A percentile compares a stretch with the other conserved stretches of the same genome.
phyloP scores from a whole-genome alignment of 2,888 invertebrate species.

The Dusona sp. region DNA sequence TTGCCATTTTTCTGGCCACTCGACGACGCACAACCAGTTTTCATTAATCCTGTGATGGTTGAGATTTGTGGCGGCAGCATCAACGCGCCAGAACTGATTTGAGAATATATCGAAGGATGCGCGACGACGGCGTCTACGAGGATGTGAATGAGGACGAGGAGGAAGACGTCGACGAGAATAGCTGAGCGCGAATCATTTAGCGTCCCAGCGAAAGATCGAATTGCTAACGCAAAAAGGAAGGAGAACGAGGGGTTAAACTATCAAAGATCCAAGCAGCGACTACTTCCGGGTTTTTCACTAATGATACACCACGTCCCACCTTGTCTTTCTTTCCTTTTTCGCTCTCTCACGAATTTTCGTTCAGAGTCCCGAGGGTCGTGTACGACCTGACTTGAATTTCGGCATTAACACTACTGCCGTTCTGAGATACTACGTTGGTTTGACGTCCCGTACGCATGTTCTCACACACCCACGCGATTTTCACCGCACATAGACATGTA shows the following conservation, averaged over 20 bases:
- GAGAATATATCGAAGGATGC: conserved; percentile 29
- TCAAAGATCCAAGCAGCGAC: conserved; percentile 17
- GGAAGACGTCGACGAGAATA: conserved; percentile 43
- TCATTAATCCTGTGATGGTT: conserved; percentile 62
- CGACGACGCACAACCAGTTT: conserved; percentile 52
- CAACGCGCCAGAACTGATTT: conserved; percentile 60
- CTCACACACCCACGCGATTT: conserved; percentile 41
- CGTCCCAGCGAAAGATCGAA: conserved; percentile 27
- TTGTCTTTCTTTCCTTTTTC: conserved; percentile 7
- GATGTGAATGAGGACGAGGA: conserved; percentile 28
- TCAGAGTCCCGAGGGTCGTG: conserved; percentile 57
- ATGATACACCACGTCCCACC: conserved; percentile 8
- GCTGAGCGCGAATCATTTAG: conserved; percentile 50
- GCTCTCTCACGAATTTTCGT: conserved; percentile 11
- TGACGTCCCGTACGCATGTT: conserved; percentile 61
- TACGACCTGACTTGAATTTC: conserved; percentile 62
- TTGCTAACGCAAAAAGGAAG: conserved; percentile 20
- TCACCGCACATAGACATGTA: conserved; percentile 13
- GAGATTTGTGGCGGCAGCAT: conserved; percentile 56
- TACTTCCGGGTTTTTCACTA: conserved; percentile 6
- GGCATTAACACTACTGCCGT: conserved; percentile 63
- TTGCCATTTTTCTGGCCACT: conserved; percentile 55
- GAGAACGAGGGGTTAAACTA: conserved; percentile 23
- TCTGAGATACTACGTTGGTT: conserved; percentile 43
- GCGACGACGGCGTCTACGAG: conserved; percentile 39